Conservation (phyloP, 1,140 invertebrate species). For the Heliconius nattereri region DNA sequence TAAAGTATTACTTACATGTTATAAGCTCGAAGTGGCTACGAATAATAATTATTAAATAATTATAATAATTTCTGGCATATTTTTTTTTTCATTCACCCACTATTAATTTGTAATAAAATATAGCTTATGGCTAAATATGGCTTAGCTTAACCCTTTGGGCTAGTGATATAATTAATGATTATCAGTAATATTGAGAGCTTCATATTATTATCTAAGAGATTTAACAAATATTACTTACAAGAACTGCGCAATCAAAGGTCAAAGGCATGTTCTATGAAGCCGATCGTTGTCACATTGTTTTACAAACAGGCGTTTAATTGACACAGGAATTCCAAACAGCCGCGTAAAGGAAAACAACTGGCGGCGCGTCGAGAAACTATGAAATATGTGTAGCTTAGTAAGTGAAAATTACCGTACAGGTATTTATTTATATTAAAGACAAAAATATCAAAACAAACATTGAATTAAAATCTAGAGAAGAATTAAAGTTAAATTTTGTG, state of each 20-base stretch:
- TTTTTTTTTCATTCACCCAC: too few species aligned
- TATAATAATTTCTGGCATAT: too few species aligned
- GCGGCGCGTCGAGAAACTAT: slow-evolving; percentile 1
- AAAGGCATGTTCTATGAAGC: slow-evolving; percentile 58
- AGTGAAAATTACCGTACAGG: background rate
- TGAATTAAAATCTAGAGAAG: too few species aligned
- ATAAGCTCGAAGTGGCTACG: too few species aligned
- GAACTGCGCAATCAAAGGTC: slow-evolving; percentile 34
- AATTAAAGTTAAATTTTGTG: too few species aligned
- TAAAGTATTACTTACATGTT: too few species aligned
- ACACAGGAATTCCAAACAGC: slow-evolving; percentile 65
- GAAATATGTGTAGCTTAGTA: background rate
- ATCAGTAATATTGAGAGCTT: background rate
- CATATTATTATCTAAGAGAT: background rate
- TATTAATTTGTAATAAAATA: too few species aligned
- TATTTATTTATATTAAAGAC: background rate
- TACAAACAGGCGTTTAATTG: slow-evolving; percentile 67
- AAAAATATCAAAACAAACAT: background rate
- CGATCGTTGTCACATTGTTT: slow-evolving; percentile 58
- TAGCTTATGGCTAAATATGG: too few species aligned
- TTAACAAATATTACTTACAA: slow-evolving; percentile 11
- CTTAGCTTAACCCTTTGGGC: too few species aligned
- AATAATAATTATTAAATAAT: too few species aligned
- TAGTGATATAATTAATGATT: too few species aligned
- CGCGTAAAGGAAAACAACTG: slow-evolving; percentile 55